Base-by-base conservation (phyloP, 2,113 vertebrate species). In the Alligator mississippiensis region DNA sequence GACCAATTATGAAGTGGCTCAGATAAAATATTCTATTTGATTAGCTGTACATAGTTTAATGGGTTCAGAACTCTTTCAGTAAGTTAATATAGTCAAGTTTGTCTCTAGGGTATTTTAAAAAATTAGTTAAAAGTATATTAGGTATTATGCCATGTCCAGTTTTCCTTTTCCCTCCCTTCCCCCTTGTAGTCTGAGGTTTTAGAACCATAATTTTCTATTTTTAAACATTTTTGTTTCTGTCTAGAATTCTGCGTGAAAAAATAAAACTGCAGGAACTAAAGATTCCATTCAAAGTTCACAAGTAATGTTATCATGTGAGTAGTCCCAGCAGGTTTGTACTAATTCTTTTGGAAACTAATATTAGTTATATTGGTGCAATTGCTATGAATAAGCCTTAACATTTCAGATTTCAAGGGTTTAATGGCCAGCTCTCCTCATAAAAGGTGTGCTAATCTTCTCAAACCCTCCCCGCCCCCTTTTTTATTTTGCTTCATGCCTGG, bases 371-470 rank as follows among this genome's bases (percentile, higher is more conserved):
- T 16, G 38, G 8, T 30, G 21, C 5, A 82, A 85, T 8, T 18
- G 38, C 75, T 84, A 11, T 78, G 88, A 80, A 54, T 3, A 80
- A 62, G 66, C 24, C 10, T 79, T 74, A 66, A 3, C 2, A 11
- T 76, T 75, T 82, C 59, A 91, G 77, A 87, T 47, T 85, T 88
- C 93, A 92, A 12, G 18, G 47, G 47, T 77, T 94, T 94, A 88
- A 95, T 25, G 22, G 64, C 64, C 18, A 82, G 57, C 58, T 80
- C 95, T 80, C 61, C 84, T 72, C n/a, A 68, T 63, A 72, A 77
- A 38, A 87, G 1, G 16, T 16, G 0, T 21, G 5, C 57, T 96
- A 72, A 47, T 47, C 47, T 8, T 47, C 47, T 47, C 47, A 47
- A 47, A 47, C 47, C 47, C 47, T 47, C 47, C 47, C 47, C 7